A percentile compares a stretch with the other conserved stretches of the same genome.
phyloP scores from a whole-genome alignment of 2,888 invertebrate genomes.

The Choristoneura rosaceana region DNA sequence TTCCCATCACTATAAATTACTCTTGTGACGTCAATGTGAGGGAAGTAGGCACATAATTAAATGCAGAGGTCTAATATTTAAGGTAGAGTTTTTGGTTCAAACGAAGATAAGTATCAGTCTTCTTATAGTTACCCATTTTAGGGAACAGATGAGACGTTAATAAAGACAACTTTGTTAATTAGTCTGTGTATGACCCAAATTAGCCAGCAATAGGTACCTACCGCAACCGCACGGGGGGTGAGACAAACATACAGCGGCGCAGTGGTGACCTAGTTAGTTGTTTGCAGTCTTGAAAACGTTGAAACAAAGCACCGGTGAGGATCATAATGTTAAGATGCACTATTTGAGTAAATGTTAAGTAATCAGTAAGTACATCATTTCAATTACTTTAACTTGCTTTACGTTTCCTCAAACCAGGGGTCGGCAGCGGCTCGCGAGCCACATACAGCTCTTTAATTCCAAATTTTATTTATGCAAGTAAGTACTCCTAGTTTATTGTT shows the following conservation, averaged over 20 bases:
- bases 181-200: constrained; percentile 4
- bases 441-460: too few relatives aligned
- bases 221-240: not conserved
- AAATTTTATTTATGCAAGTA: too few relatives aligned
- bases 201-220: not conserved
- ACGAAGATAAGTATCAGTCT: not conserved
- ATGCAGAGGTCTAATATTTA: not conserved
- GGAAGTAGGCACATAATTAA: too few relatives aligned
- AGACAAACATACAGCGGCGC: too few relatives aligned
- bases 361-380: too few relatives aligned
- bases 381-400: not conserved
- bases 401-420: too few relatives aligned
- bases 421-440: too few relatives aligned
- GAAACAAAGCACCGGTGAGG: not conserved
- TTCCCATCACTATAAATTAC: too few relatives aligned
- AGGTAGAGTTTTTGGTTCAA: not conserved
- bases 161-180: not conserved
- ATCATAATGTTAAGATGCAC: too few relatives aligned
- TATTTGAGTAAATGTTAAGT: too few relatives aligned
- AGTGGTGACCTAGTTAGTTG: constrained; percentile 5
- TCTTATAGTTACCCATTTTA: not conserved
- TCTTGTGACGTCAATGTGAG: too few relatives aligned
- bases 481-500: too few relatives aligned
- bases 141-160: not conserved
- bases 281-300: not conserved